Percentiles rank a stretch among this genome's conserved stretches.
Conservation (phyloP, 2,113 vertebrate genomes). For the Cyphomyrus plagiostoma region DNA sequence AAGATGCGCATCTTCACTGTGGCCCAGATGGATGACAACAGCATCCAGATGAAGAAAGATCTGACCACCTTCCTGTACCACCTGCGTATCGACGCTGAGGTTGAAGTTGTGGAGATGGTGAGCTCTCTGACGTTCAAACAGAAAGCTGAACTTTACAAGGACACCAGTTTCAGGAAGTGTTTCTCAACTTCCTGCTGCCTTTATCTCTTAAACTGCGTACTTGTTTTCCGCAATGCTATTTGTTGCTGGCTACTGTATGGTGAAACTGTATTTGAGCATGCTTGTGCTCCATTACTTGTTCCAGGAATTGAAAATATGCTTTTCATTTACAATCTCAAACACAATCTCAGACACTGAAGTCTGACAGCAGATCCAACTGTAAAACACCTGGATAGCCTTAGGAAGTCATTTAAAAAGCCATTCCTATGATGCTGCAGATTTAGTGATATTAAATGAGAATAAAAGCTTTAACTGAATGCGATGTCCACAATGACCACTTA, state of each 20-base stretch:
- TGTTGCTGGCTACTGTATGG: not conserved
- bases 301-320: not conserved
- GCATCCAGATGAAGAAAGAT: conserved; percentile 99
- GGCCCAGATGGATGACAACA: conserved; percentile 98
- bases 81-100: conserved; percentile 84
- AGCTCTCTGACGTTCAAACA: not conserved
- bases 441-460: not conserved
- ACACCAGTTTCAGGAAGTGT: not conserved
- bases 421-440: not conserved
- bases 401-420: not conserved
- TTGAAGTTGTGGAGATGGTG: conserved; percentile 99
- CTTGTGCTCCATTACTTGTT: not conserved
- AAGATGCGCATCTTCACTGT: conserved; percentile 99
- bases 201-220: not conserved
- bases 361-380: not conserved
- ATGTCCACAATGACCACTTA: not conserved
- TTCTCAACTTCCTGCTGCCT: not conserved
- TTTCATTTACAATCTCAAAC: not conserved
- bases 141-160: not conserved
- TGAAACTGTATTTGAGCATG: not conserved
- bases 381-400: not conserved
- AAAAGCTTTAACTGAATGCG: not conserved
- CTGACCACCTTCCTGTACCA: conserved; percentile 95
- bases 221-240: not conserved
- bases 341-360: not conserved